These are phyloP conservation scores for Trissoscelio sp. DNA, from an alignment of 2,888 invertebrate species.

Conservation along the genomic window DNA sequence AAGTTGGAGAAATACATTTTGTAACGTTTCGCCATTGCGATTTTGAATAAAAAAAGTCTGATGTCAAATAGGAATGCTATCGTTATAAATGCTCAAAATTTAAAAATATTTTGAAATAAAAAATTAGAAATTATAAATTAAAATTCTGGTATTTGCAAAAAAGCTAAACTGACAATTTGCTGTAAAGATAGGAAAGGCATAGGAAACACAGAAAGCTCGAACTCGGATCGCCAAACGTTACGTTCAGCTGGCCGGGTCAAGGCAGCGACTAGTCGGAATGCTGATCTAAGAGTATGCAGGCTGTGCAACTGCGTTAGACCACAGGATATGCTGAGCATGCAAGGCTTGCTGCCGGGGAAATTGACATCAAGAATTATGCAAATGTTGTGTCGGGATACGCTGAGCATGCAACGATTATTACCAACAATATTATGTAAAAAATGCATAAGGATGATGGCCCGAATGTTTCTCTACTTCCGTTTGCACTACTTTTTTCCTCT, in stretches of 20 bases:
- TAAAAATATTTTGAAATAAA: no score
- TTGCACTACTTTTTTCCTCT: neutral
- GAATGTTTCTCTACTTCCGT: constrained; percentile 7
- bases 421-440: constrained; percentile 54
- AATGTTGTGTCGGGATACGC: constrained; percentile 68
- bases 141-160: no score
- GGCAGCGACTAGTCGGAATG: constrained; percentile 64
- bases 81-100: no score
- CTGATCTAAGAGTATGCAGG: constrained; percentile 70
- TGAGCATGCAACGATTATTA: constrained; percentile 61
- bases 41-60: no score
- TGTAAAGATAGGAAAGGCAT: no score
- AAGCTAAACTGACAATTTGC: no score
- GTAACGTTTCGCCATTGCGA: no score
- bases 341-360: constrained; percentile 48
- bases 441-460: constrained; percentile 3
- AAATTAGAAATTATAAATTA: no score
- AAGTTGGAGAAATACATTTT: no score
- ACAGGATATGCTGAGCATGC: constrained; percentile 70
- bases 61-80: no score
- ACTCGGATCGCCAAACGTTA: no score
- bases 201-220: no score
- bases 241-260: constrained; percentile 47
- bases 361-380: constrained; percentile 71
- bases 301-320: constrained; percentile 53